These are phyloP conservation scores for Ptilonorhynchus violaceus DNA, from an alignment of 2,113 vertebrate species.

Conservation along the genomic window DNA sequence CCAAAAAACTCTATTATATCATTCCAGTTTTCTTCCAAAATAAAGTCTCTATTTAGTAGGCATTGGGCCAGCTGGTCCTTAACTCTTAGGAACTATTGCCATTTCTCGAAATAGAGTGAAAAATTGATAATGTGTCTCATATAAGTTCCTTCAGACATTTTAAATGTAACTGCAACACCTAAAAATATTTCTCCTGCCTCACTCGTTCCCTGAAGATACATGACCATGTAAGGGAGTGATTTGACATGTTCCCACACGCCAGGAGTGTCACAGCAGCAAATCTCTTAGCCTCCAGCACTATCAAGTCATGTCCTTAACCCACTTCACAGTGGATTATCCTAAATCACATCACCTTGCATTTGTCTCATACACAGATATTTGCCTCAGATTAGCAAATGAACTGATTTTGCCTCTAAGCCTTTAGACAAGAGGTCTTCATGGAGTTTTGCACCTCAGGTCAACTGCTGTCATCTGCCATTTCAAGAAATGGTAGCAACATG, in stretches of 20 bases:
- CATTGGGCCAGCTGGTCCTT: background rate
- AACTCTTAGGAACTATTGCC: background rate
- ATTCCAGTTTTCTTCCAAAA: slow-evolving; percentile 3
- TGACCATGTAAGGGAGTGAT: background rate
- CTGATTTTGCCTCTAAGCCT: background rate
- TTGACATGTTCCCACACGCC: background rate
- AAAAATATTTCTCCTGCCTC: background rate
- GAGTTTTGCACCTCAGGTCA: background rate
- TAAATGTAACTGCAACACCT: background rate
- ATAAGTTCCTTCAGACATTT: background rate
- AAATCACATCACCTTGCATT: background rate
- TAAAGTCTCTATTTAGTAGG: slow-evolving; percentile 21
- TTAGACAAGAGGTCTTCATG: background rate
- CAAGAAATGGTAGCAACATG: background rate
- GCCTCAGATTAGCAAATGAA: background rate
- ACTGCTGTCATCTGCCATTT: background rate
- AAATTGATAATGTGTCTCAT: background rate
- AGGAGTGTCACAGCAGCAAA: background rate
- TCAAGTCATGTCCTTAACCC: background rate
- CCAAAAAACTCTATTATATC: background rate
- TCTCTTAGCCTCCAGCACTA: background rate
- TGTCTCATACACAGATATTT: background rate
- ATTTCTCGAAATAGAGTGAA: background rate
- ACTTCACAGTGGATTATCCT: background rate
- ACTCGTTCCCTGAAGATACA: background rate